A percentile compares a stretch with the other conserved stretches of the same genome.
Conservation (phyloP, 2,888 invertebrate species). For the Ligdia adustata region DNA sequence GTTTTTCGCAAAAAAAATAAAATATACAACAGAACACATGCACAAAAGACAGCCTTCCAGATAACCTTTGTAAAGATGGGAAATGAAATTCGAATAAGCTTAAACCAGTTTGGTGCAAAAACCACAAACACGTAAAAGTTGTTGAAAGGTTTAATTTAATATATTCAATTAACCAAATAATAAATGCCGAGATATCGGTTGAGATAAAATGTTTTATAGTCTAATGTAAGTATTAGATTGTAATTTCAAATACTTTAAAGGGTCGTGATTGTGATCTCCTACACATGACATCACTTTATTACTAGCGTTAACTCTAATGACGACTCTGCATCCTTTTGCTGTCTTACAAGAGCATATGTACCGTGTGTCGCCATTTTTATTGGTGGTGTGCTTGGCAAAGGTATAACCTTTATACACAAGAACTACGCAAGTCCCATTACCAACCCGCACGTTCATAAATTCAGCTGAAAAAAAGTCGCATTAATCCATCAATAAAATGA, state of each 20-base stretch:
- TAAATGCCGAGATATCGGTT: no score
- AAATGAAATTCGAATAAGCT: no score
- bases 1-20: no score
- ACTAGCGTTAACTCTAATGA: constrained; percentile 4
- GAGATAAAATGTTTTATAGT: no score
- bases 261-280: constrained; percentile 8
- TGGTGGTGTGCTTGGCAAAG: constrained; percentile 17
- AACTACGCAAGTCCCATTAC: constrained; percentile 3
- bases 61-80: no score
- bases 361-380: constrained; percentile 5
- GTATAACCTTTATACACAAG: constrained; percentile 24
- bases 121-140: no score
- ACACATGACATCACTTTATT: neutral
- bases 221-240: neutral
- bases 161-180: no score
- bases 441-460: constrained; percentile 16
- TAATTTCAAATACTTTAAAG: constrained; percentile 1
- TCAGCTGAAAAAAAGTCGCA: constrained; percentile 28
- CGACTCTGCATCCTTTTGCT: constrained; percentile 11
- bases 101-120: no score
- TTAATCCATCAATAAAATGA: no score
- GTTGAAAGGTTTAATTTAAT: no score
- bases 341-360: constrained; percentile 16
- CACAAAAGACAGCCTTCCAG: no score
- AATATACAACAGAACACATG: no score